Evolutionary conservation across 2,113 vertebrate genomes (phyloP).

Genomic region (Platichthys flesus): DNA sequence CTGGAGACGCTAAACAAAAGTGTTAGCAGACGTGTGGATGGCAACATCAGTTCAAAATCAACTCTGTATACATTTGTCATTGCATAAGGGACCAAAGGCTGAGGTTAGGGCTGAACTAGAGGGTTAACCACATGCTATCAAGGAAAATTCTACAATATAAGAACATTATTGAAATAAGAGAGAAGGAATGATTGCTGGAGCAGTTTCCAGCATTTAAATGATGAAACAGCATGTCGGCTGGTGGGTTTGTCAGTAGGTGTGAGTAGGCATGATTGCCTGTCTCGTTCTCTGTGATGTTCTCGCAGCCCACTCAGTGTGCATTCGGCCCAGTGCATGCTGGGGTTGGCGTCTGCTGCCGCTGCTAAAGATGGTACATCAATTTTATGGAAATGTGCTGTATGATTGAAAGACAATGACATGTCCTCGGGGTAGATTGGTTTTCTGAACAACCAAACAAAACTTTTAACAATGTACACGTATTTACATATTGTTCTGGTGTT

Average conservation of each 20-base stretch:
- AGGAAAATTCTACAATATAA: background rate
- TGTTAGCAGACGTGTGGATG: too few species aligned
- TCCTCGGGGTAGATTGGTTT: slow-evolving; percentile 1
- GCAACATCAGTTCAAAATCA: too few species aligned
- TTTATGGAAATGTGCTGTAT: background rate
- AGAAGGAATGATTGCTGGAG: background rate
- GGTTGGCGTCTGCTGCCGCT: background rate
- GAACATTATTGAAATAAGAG: background rate
- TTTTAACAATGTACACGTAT: background rate
- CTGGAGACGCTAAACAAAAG: too few species aligned
- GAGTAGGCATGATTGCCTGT: background rate
- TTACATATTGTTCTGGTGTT: too few species aligned
- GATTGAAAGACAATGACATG: slow-evolving; percentile 12
- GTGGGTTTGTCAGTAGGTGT: background rate
- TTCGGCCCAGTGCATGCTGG: background rate
- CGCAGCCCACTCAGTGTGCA: background rate
- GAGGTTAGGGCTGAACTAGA: background rate
- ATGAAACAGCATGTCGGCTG: background rate
- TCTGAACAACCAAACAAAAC: background rate
- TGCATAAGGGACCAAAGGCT: too few species aligned
- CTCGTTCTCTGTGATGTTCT: background rate
- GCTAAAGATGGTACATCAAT: background rate
- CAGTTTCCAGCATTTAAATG: background rate
- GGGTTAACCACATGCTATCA: background rate
- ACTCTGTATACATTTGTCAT: too few species aligned